Base-by-base conservation (phyloP, 1,140 invertebrate species). In the Heliconius congener region DNA sequence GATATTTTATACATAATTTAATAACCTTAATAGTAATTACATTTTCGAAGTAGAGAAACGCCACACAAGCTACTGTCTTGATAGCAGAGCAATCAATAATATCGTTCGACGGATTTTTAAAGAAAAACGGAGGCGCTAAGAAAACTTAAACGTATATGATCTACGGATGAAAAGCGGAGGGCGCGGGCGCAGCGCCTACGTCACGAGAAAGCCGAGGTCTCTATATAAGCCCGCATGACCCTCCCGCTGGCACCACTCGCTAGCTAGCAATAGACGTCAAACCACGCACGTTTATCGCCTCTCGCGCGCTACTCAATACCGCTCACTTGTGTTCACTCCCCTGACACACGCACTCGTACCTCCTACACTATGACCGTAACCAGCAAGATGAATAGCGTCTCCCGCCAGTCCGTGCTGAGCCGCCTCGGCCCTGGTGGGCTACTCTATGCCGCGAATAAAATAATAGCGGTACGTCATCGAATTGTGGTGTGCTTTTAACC, bases 311-410 rank as follows among this genome's bases (percentile, higher is more conserved):
- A 50, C 72, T 85, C 55, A 79, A 77, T 76, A 83, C 85, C 84
- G 83, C 79, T 91, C 88, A 92, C 71, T 92, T 75, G 87, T 85
- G 79, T 86, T 85, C 87, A 87, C 86, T 85, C 84, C 70, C 82
- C 77, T 81, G 76, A n/a, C 81, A 84, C 85, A 85, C 79, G 80
- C 85, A 87, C 90, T 87, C 86, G 86, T 86, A 81, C 84, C 89
- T 88, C 86, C 84, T 86, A 81, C 84, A 80, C 76, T 82, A 95
- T 95, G 94, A 95, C 94, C 71, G 94, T 95, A 80, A 90, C 92
- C 79, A 95, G 94, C 87, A 94, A 94, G 84, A 94, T 95, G 93
- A 95, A 94, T 84, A 94, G 93, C 87, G 91, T 95, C 75, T 93
- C 93, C 82, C 91, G 94, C 85, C 89, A 92, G 81, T 93, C 92